Evolutionary conservation across 2,113 vertebrate genomes (phyloP).

Genomic region (Tetrax tetrax): DNA sequence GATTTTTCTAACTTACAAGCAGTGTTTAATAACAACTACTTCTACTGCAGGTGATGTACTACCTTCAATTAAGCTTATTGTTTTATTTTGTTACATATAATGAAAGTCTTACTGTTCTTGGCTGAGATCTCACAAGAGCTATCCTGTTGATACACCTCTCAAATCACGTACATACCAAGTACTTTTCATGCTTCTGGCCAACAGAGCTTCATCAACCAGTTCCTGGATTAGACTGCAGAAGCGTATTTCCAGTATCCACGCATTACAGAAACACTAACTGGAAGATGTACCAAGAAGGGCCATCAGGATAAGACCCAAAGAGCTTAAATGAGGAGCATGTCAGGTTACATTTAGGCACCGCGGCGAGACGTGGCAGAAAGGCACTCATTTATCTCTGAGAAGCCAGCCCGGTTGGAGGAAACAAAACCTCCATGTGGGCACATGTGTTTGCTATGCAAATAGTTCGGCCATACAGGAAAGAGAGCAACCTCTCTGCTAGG

Average conservation of each 20-base stretch:
- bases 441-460: neutral
- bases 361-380: accelerated
- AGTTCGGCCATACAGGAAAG: neutral
- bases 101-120: neutral
- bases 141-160: neutral
- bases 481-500: no score
- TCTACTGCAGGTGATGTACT: neutral
- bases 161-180: neutral
- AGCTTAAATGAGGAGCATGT: neutral
- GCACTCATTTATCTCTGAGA: neutral
- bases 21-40: neutral
- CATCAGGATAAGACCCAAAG: neutral
- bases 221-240: neutral
- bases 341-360: accelerated
- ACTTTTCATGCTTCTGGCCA: neutral
- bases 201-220: neutral
- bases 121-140: neutral
- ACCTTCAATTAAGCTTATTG: neutral
- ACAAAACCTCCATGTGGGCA: accelerated
- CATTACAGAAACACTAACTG: neutral
- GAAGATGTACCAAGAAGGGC: neutral
- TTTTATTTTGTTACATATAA: neutral
- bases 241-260: neutral
- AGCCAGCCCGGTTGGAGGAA: neutral
- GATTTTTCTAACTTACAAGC: neutral